Evolutionary conservation across 2,797 vertebrate genomes (phyloP), one percentile per base, ranked within the genome.

Genomic region (Ceryle rudis): DNA sequence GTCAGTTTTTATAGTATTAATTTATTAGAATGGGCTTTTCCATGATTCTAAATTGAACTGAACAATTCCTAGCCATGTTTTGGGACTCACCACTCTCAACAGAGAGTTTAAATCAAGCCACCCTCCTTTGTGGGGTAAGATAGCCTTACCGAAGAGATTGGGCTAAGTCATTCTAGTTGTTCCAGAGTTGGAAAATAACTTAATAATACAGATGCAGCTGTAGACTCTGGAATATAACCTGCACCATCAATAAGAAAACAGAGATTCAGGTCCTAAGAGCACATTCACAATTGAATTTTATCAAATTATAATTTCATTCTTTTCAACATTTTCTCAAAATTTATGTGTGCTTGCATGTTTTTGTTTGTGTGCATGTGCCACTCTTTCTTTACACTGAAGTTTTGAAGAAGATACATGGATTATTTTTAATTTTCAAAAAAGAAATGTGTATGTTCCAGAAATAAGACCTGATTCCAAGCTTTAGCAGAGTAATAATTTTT

Each of bases 101-200:
- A 54, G 19, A 44, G 9, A 78, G 9, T 47, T 86, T 81, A 67
- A 90, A 52, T 18, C 9, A 83, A 90, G 11, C 5, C 21, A 73
- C 11, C 0, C 0, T 26, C 9, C 37, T 88, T 46, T 3, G 0
- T 13, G 4, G 44, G 6, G 2, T 52, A 77, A 66, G 31, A 78
- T 33, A 64, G 2, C 9, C 39, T 64, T 55, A 67, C 2, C 20
- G 11, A 1, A 66, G 29, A 54, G 47, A 25, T 14, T 7, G 5
- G 22, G 6, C 4, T 28, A 80, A 75, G 29, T 35, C 17, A 19
- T 33, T 15, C 5, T 60, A 31, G 18, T 9, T 67, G 14, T 11
- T 67, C 14, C 17, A 46, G 39, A 62, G 4, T 1, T 44, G 0
- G 1, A 74, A 94, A 81, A 74, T 49, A 7, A 39, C 55, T 66